Conservation (phyloP, 2,113 vertebrate genomes). For the Lipotes vexillifer region DNA sequence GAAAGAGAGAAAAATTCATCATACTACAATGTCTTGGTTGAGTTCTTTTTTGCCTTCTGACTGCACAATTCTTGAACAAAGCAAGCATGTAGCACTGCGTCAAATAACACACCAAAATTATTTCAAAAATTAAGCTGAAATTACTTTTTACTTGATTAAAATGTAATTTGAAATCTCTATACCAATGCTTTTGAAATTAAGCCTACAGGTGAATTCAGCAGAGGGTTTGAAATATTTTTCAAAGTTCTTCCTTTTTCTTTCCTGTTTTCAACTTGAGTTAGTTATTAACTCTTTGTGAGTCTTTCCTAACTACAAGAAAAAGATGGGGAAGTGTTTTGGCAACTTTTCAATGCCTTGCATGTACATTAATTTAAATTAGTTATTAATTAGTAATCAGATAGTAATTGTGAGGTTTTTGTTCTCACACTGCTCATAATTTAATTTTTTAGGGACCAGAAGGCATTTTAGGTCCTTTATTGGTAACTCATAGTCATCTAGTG, state of each 20-base stretch:
- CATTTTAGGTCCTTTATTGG: neutral
- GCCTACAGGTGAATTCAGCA: conserved; percentile 19
- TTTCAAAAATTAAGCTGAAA: conserved; percentile 34
- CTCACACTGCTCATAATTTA: neutral
- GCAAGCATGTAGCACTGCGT: neutral
- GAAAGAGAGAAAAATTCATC: conserved; percentile 21
- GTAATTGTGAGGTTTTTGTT: neutral
- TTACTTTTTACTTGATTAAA: conserved; percentile 31
- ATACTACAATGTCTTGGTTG: neutral
- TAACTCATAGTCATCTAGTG: neutral
- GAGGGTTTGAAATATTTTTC: conserved; percentile 25
- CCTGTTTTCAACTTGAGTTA: neutral
- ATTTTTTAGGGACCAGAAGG: neutral
- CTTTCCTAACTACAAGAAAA: conserved; percentile 6
- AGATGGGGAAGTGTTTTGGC: neutral
- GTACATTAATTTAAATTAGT: neutral
- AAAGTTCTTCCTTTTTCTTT: conserved; percentile 5
- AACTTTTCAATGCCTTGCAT: neutral
- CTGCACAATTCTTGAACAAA: conserved; percentile 24
- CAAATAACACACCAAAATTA: conserved; percentile 28
- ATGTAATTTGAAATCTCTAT: conserved; percentile 19
- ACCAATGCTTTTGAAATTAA: conserved; percentile 11
- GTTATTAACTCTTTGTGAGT: neutral
- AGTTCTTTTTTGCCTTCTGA: conserved; percentile 37
- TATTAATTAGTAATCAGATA: neutral